These are phyloP conservation scores for Microctenopoma lineatum DNA, from an alignment of 2,797 vertebrate species.

Conservation along the genomic window DNA sequence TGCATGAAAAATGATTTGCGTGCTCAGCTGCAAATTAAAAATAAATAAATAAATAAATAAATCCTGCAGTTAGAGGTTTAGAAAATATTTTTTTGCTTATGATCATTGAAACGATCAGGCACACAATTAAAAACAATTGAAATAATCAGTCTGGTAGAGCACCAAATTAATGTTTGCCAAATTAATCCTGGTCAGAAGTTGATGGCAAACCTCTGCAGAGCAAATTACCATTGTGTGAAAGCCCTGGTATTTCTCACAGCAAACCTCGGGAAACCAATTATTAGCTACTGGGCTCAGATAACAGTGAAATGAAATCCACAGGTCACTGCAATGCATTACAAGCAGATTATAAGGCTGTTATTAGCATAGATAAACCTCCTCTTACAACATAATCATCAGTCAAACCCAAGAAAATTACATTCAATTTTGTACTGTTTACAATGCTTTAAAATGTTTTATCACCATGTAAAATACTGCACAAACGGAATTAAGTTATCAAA, in stretches of 20 bases:
- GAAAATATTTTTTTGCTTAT: background rate
- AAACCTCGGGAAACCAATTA: slow-evolving; percentile 46
- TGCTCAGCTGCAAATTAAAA: background rate
- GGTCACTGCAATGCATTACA: slow-evolving; percentile 46
- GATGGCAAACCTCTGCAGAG: slow-evolving; percentile 33
- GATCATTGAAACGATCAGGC: background rate
- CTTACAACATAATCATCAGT: slow-evolving; percentile 36
- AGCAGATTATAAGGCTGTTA: slow-evolving; percentile 49
- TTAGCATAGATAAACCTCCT: slow-evolving; percentile 50
- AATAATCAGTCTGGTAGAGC: slow-evolving; percentile 6
- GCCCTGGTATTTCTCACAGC: slow-evolving; percentile 28
- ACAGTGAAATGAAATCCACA: slow-evolving; percentile 47
- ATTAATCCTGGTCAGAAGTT: slow-evolving; percentile 16
- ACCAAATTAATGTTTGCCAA: slow-evolving; percentile 13
- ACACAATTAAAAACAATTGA: slow-evolving; percentile 17
- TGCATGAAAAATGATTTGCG: slow-evolving; percentile 59
- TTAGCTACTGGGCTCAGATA: slow-evolving; percentile 36
- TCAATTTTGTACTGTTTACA: slow-evolving; percentile 33
- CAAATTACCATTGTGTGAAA: slow-evolving; percentile 41
- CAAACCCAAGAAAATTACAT: slow-evolving; percentile 15
- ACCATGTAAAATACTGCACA: slow-evolving; percentile 20
- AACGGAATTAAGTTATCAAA: slow-evolving; percentile 49
- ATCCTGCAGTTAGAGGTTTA: slow-evolving; percentile 23
- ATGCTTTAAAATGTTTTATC: slow-evolving; percentile 39
- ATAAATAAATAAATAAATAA: slow-evolving; percentile 15